Evolutionary conservation across 2,113 vertebrate species (phyloP), one percentile per base, ranked within the genome.

Genomic region (Xerus inauris): DNA sequence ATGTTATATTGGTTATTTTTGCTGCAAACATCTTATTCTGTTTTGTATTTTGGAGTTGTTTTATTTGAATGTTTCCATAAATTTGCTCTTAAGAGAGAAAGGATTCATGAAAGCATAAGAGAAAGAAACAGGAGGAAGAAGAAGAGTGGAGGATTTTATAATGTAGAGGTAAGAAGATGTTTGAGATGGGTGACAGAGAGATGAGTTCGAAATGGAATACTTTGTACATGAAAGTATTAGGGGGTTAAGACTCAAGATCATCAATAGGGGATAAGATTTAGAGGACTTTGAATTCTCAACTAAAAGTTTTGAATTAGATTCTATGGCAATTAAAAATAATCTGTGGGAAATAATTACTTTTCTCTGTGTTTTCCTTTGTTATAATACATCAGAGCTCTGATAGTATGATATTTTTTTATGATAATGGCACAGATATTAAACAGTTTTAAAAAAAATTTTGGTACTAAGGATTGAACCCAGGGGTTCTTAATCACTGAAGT

Each of bases 51-150:
- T 91, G 64, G 2, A 91, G 24, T 22, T 57, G 38, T 47, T 35
- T 47, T 93, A n/a, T 82, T 59, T 83, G 30, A 30, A 59, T 95
- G 24, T 80, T 95, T 83, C 10, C 38, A 80, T 59, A 72, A 85
- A 12, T 76, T 86, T 81, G n/a, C 4, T 87, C 40, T 89, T 57
- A 76, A 69, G 2, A 42, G 20, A 89, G 17, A 20, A 22, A 77
- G 6, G 30, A 64, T 77, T 93, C n/a, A 54, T 20, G 7, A 73
- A 93, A 38, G 19, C 6, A 65, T 42, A 17, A 49, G 40, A 54
- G 42, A 49, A 47, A 14, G 22, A 67, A 22, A 89, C 49, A 62
- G 28, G n/a, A 94, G 24, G 65, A 30, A 86, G 38, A 11, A 20
- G 28, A 86, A 75, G 19, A 86, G 28, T 42, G 19, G 76, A 22